Evolutionary conservation across 2,797 vertebrate species (phyloP), one percentile per base, ranked within the genome.

Genomic region (Melanotaenia pygmaea): DNA sequence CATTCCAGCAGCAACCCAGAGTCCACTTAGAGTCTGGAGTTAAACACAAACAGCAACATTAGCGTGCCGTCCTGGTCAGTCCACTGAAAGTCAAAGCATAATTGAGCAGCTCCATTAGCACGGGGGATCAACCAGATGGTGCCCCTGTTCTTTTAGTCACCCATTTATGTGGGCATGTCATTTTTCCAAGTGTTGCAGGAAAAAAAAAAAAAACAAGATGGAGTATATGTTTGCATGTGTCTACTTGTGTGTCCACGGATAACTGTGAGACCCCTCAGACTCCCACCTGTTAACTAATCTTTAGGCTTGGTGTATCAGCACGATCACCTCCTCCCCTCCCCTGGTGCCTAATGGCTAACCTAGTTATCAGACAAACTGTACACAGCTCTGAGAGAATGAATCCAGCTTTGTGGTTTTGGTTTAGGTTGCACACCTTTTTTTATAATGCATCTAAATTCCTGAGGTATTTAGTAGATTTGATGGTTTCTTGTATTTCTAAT

Each of bases 61-160:
- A 89, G 86, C 6, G 69, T 26, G 18, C 56, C 0, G 81, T 82
- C 83, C 80, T 71, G 81, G 86, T 79, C 87, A 63, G 81, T 86
- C 86, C 88, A 78, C 64, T 91, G 84, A 92, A 92, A 91, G 92
- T 93, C 92, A 93, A 79, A 88, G 86, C 79, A 37, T 92, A 92
- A 93, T 92, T 91, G 90, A 92, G 75, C 80, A 60, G 84, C 88
- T 93, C 87, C 92, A 93, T 94, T 93, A 93, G 91, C 83, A 68
- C 77, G 11, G 72, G 43, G 81, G 87, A 88, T 90, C 88, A 89
- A 88, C 77, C 93, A 93, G 91, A 93, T 94, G 93, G 91, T 91
- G 86, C 82, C 79, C 82, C 64, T 40, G 59, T 76, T 81, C 81
- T 83, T 83, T 82, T 69, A 84, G 82, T 84, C 83, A 71, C 83